Percentiles rank a stretch among this genome's conserved stretches.
Conservation (phyloP, 1,140 invertebrate species). For the Drosophila orena region DNA sequence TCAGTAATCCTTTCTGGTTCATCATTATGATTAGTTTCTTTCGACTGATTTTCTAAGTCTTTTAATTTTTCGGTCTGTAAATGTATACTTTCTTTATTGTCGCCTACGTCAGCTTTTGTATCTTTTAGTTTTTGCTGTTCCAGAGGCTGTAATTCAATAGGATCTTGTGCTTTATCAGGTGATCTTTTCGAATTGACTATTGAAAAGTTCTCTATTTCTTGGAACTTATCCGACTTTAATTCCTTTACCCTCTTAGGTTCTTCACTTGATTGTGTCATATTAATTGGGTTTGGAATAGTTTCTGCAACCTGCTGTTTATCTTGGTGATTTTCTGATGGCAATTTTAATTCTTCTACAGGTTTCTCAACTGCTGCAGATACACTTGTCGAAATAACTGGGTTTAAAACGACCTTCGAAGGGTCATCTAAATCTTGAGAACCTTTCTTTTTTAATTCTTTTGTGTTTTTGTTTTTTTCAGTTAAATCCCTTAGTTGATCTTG, state of each 20-base stretch:
- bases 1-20: too few species aligned
- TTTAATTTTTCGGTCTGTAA: too few species aligned
- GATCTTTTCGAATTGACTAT: neutral
- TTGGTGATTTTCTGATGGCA: neutral
- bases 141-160: neutral
- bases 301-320: neutral
- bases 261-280: neutral
- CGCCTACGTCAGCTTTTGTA: neutral
- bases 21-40: neutral
- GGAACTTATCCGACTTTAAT: neutral
- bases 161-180: neutral
- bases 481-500: neutral
- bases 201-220: neutral
- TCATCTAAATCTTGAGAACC: too few species aligned
- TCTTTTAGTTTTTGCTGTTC: neutral
- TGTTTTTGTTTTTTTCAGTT: too few species aligned
- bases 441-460: too few species aligned
- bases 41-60: neutral
- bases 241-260: neutral
- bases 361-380: too few species aligned
- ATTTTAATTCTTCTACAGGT: neutral
- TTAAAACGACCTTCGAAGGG: too few species aligned
- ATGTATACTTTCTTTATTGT: too few species aligned
- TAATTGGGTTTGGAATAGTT: neutral
- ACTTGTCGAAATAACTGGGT: too few species aligned